Percentiles rank a stretch among this genome's conserved stretches.
phyloP scores from a whole-genome alignment of 2,888 invertebrate genomes.

The Parasteatoda lunata region DNA sequence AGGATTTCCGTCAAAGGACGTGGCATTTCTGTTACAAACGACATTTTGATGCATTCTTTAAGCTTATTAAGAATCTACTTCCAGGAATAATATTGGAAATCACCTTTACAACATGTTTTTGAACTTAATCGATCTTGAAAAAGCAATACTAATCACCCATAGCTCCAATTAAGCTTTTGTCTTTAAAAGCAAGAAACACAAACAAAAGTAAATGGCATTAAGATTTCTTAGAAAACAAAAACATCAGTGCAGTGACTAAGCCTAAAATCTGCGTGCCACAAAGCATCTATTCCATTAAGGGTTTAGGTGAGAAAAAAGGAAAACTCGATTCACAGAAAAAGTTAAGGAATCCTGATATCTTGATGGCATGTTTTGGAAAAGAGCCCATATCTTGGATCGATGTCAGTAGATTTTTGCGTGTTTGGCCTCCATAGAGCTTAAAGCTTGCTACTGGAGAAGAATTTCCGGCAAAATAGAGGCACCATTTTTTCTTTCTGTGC shows the following conservation, averaged over 20 bases:
- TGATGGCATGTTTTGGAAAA: slow-evolving; percentile 64
- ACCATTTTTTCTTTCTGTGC: slow-evolving; percentile 11
- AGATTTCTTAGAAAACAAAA: slow-evolving; percentile 34
- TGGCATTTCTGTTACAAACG: too few species aligned
- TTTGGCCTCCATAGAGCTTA: slow-evolving; percentile 46
- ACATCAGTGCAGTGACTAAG: neutral
- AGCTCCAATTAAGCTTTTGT: slow-evolving; percentile 26
- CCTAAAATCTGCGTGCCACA: neutral
- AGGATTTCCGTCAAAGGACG: too few species aligned
- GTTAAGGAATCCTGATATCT: slow-evolving; percentile 36
- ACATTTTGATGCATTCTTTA: too few species aligned
- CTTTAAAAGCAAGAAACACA: slow-evolving; percentile 19
- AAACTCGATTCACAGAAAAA: slow-evolving; percentile 20
- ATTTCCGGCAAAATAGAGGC: slow-evolving; percentile 35
- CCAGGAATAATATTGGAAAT: too few species aligned
- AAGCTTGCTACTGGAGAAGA: slow-evolving; percentile 42
- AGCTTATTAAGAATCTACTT: too few species aligned
- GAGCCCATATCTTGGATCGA: slow-evolving; percentile 60
- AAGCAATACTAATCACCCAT: too few species aligned
- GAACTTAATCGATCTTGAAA: too few species aligned
- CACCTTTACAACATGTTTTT: too few species aligned
- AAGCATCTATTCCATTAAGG: slow-evolving; percentile 37
- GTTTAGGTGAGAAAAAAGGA: slow-evolving; percentile 55
- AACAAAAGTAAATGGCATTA: slow-evolving; percentile 25
- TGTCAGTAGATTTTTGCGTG: slow-evolving; percentile 45